Percentiles rank a stretch among this genome's conserved stretches.
Conservation (phyloP, 2,113 vertebrate species). For the Pangasianodon gigas region DNA sequence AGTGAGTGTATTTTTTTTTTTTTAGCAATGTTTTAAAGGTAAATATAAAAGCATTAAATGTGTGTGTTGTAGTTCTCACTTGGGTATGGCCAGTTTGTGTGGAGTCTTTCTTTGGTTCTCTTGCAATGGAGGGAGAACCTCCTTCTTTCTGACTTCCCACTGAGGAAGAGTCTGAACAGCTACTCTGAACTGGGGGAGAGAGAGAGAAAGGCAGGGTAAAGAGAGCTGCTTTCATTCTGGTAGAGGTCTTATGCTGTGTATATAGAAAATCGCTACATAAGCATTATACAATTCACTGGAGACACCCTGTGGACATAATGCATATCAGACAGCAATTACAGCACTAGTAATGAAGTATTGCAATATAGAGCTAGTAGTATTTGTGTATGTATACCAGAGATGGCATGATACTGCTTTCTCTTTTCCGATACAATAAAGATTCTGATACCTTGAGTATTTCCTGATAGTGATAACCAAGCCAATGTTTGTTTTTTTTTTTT, state of each 20-base stretch:
- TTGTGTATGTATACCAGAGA: not conserved
- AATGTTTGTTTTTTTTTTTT: not conserved
- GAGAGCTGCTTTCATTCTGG: not conserved
- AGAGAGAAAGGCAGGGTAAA: constrained; percentile 28
- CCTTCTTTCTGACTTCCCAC: constrained; percentile 61
- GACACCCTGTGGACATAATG: constrained; percentile 49
- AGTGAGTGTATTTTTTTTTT: not conserved
- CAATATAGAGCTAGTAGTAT: not conserved
- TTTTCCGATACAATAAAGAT: not conserved
- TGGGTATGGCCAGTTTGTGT: constrained; percentile 42
- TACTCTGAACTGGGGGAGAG: constrained; percentile 58
- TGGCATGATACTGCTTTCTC: not conserved
- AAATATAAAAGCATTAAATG: not conserved
- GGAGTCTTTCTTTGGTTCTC: constrained; percentile 65
- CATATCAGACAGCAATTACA: constrained; percentile 7
- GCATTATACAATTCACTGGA: constrained; percentile 7
- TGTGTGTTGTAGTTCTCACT: constrained; percentile 25
- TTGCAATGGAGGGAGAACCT: constrained; percentile 63
- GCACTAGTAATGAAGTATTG: not conserved
- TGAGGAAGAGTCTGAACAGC: constrained; percentile 64
- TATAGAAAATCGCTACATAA: not conserved
- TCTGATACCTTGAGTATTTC: not conserved
- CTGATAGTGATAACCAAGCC: too few species aligned
- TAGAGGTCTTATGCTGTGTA: not conserved
- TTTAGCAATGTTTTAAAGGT: not conserved